Percentiles rank a stretch among this genome's conserved stretches.
phyloP scores from a whole-genome alignment of 2,797 vertebrate genomes.

The Oreochromis mossambicus region DNA sequence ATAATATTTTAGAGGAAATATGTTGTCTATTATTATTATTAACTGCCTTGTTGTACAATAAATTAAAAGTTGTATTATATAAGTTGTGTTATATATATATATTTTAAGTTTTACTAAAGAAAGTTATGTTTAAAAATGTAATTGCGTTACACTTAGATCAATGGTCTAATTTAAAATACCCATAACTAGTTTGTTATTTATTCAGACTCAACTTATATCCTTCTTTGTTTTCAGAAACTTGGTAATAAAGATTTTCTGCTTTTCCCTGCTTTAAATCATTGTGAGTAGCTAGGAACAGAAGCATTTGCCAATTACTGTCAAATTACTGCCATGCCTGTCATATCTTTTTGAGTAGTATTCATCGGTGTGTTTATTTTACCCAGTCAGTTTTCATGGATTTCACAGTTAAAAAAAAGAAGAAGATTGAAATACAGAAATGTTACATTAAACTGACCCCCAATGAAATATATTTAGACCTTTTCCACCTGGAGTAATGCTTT shows the following conservation, averaged over 20 bases:
- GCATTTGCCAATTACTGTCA: background rate
- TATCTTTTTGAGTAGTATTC: background rate
- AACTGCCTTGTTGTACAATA: background rate
- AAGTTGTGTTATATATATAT: background rate
- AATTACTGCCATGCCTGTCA: background rate
- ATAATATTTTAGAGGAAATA: too few species aligned
- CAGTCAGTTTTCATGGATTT: background rate
- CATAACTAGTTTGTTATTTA: background rate
- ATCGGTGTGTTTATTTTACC: background rate
- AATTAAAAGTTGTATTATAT: background rate
- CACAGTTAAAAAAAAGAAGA: rapidly evolving
- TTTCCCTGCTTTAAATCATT: background rate
- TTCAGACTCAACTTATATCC: background rate
- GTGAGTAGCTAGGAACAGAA: background rate
- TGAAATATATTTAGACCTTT: background rate
- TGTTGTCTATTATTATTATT: background rate
- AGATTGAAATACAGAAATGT: background rate
- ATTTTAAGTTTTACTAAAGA: background rate
- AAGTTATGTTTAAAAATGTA: background rate
- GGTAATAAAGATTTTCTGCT: background rate
- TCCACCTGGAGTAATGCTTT: background rate
- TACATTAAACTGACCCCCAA: background rate
- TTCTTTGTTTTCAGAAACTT: background rate
- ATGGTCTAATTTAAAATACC: background rate
- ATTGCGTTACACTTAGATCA: background rate